Base-by-base conservation (phyloP, 35 echinoderm and acorn worm genomes). In the Heliocidaris tuberculata region DNA sequence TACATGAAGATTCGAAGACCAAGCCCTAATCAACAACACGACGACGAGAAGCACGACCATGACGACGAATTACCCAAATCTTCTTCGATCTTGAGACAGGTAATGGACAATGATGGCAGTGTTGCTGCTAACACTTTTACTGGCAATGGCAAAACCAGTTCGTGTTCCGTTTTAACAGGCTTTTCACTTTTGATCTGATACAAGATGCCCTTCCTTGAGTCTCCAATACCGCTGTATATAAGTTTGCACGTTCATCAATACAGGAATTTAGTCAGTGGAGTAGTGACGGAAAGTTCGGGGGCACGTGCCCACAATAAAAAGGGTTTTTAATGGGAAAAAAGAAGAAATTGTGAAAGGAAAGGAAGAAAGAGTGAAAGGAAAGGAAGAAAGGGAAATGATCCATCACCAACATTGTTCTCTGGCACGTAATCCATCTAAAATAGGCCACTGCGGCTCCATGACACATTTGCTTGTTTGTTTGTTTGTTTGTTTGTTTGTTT, bases 101-200 rank as follows among this genome's bases (percentile, higher is more conserved):
- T 78, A 78, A 78, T 78, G 65, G 27, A 78, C 21, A n/a, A 78
- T 78, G 65, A 78, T 78, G 65, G 65, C 65, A 78, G 65, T 78
- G 65, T 78, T 78, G 27, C 15, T 78, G 27, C 65, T 78, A 78
- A 78, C 65, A 78, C 65, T 78, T 78, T 78, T 78, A 78, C 65
- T 24, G 35, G 27, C 65, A 78, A 21, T 78, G 65, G 19, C 65
- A 78, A 2, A 7, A 78, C 65, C 0, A 78, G 65, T n/a, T 21
- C 65, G 65, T 78, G 65, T 78, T 78, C 65, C 21, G 7, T 78
- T 78, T 78, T 78, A 78, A 78, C 65, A 78, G 6, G 27, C 65
- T n/a, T n/a, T 78, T 78, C 24, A 78, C 65, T 5, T 78, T 78
- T 78, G 21, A 24, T 78, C 65, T n/a, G 6, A 56, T 56, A 27